phyloP scores from a whole-genome alignment of 2,888 invertebrate species.

The Andrena dorsata region DNA sequence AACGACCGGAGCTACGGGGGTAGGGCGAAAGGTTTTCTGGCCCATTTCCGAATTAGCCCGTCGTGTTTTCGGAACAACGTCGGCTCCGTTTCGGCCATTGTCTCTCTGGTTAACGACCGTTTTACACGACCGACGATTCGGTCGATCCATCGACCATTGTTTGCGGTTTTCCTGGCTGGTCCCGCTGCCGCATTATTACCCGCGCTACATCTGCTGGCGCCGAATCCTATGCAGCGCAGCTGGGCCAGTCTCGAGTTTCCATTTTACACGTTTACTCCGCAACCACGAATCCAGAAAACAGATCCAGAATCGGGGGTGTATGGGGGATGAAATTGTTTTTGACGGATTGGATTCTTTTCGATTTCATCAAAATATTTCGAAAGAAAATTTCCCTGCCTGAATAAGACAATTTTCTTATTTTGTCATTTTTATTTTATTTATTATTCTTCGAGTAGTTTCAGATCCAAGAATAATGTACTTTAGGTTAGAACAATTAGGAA shows the following conservation, averaged over 20 bases:
- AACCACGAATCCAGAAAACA: constrained; percentile 32
- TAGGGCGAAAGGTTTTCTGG: constrained; percentile 13
- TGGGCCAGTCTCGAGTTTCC: constrained; percentile 58
- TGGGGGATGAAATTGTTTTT: constrained; percentile 25
- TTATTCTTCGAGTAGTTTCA: not conserved
- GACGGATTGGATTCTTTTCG: not conserved
- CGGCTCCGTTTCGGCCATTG: constrained; percentile 34
- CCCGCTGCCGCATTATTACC: constrained; percentile 46
- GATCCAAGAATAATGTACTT: no score
- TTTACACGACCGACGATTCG: constrained; percentile 47
- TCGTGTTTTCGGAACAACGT: constrained; percentile 12
- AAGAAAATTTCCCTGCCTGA: no score
- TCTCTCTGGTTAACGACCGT: constrained; percentile 59
- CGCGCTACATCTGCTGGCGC: constrained; percentile 53
- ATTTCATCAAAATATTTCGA: not conserved
- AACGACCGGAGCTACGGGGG: constrained; percentile 9
- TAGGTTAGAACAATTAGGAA: no score
- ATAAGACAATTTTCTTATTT: not conserved
- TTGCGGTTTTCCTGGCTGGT: constrained; percentile 50
- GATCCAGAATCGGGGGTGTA: not conserved
- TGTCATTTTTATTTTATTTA: not conserved
- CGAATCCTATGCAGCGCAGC: constrained; percentile 35
- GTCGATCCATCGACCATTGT: constrained; percentile 54
- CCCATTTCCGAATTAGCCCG: constrained; percentile 41
- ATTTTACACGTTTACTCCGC: constrained; percentile 33